Percentiles rank a stretch among this genome's conserved stretches.
These are phyloP conservation scores for Orchestia grillus DNA, from an alignment of 1,140 invertebrate species.

Conservation along the genomic window DNA sequence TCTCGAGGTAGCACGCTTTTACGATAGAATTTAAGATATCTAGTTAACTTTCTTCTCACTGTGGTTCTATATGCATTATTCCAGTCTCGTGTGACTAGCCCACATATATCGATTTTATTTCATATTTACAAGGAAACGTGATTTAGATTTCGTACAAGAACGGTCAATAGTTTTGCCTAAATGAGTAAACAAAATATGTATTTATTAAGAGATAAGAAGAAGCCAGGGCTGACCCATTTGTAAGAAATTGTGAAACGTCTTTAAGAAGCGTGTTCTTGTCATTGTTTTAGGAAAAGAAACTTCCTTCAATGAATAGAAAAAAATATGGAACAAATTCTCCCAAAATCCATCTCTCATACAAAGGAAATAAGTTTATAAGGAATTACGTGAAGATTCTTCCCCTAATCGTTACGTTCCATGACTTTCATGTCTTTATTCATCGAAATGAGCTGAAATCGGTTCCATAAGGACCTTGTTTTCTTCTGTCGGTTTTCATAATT, in stretches of 20 bases:
- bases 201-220: too few relatives aligned
- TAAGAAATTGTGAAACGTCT: background rate
- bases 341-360: background rate
- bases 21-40: background rate
- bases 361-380: background rate
- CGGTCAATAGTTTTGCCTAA: background rate
- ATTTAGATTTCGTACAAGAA: background rate
- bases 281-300: background rate
- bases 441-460: too few relatives aligned
- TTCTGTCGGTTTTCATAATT: too few relatives aligned
- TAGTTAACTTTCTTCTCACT: background rate
- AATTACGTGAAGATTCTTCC: background rate
- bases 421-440: too few relatives aligned
- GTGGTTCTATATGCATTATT: background rate
- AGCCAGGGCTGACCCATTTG: too few relatives aligned
- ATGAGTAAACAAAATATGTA: background rate
- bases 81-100: background rate
- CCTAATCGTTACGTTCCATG: too few relatives aligned
- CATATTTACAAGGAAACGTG: background rate
- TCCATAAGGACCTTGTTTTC: too few relatives aligned
- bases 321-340: background rate
- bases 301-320: background rate
- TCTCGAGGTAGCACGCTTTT: background rate
- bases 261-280: background rate
- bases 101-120: background rate